Conservation (phyloP, 2,888 invertebrate genomes). For the Drosophila trichaetosa region DNA sequence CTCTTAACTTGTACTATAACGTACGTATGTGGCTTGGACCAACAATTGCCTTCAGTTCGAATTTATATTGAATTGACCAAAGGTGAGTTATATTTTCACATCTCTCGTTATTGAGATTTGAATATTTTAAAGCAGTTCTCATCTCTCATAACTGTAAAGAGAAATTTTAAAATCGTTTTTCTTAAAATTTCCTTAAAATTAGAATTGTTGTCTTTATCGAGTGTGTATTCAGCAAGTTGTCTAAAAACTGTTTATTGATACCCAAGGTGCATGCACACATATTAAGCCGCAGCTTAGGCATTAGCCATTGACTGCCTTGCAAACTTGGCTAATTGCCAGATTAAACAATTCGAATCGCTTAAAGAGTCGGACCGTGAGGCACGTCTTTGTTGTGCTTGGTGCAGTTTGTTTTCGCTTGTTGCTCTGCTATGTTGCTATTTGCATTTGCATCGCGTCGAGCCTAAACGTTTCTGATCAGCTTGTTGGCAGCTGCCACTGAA, state of each 20-base stretch:
- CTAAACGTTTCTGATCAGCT: constrained; percentile 12
- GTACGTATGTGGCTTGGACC: not conserved
- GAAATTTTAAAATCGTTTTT: not conserved
- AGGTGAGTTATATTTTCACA: not conserved
- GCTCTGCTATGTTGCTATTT: constrained; percentile 39
- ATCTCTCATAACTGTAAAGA: not conserved
- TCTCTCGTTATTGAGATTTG: not conserved
- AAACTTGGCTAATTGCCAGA: constrained; percentile 50
- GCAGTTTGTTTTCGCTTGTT: constrained; percentile 13
- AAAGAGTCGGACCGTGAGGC: constrained; percentile 14
- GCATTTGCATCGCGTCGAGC: constrained; percentile 28
- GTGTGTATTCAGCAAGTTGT: not conserved
- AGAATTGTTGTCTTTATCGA: not conserved
- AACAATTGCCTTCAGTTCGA: constrained; percentile 10
- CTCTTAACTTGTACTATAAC: constrained; percentile 21
- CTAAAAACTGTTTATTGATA: no score
- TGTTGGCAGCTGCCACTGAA: constrained; percentile 12
- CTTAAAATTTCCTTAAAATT: not conserved
- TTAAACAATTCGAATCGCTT: constrained; percentile 38
- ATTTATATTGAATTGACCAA: not conserved
- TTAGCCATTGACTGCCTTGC: not conserved
- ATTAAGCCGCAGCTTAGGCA: not conserved
- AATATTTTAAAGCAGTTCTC: not conserved
- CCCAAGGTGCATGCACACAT: not conserved
- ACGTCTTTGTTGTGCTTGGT: constrained; percentile 6